These are phyloP conservation scores for Pemphigus obesinymphae DNA, from an alignment of 1,140 invertebrate species.

Conservation along the genomic window DNA sequence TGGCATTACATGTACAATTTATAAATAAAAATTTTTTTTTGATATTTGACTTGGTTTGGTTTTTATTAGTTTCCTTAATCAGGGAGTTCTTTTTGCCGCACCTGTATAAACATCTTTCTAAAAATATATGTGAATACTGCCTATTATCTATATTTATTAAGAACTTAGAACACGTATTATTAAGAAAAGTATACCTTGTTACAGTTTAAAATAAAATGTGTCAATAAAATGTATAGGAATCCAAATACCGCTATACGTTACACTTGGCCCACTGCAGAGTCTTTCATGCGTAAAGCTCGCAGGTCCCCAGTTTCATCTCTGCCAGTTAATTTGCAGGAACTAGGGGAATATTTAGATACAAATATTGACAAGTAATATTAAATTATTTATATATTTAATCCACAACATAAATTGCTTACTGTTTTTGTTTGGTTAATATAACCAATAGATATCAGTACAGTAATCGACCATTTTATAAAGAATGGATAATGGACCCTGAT, in stretches of 20 bases:
- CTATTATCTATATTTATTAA: too few relatives aligned
- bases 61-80: too few relatives aligned
- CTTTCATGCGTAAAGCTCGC: too few relatives aligned
- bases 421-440: not conserved
- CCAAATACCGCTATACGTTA: not conserved
- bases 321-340: not conserved
- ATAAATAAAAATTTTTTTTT: too few relatives aligned
- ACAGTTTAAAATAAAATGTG: not conserved
- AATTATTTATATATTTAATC: not conserved
- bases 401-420: not conserved
- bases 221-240: not conserved
- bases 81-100: too few relatives aligned
- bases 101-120: not conserved
- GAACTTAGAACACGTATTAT: too few relatives aligned
- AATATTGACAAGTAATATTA: not conserved
- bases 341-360: not conserved
- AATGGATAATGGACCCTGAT: not conserved
- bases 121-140: too few relatives aligned
- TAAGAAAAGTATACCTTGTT: too few relatives aligned
- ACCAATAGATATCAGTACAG: not conserved
- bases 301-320: too few relatives aligned
- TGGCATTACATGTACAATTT: too few relatives aligned
- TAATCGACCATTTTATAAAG: not conserved
- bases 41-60: too few relatives aligned
- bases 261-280: too few relatives aligned